Base-by-base conservation (phyloP, 2,888 invertebrate species). In the Psococerastis gibbosa region DNA sequence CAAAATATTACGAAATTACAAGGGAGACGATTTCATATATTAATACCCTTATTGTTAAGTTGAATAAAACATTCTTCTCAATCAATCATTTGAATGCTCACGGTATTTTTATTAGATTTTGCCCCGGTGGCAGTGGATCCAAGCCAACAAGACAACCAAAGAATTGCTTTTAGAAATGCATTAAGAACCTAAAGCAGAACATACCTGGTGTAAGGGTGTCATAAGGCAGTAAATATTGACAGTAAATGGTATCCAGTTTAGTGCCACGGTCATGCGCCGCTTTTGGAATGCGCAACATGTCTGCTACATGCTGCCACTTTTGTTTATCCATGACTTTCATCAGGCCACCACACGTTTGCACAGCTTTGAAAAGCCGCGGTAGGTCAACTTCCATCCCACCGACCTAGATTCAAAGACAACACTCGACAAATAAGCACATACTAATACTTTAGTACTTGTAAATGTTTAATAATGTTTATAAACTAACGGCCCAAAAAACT, bases 371-470 rank as follows among this genome's bases (percentile, higher is more conserved):
- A 4, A 94, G 63, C 41, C 82, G 75, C 0, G 87, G 82, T 2
- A 94, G 63, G 59, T 94, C 88, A 0, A 92, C 70, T 65, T 94
- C 92, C 65, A 91, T 76, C 3, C 91, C 88, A 22, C 89, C 88
- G 51, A 91, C 75, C 80, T 78, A 53, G 44, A 63, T 57, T 45
- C 49, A 45, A 49, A 48, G n/a, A n/a, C n/a, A n/a, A 17, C 43
- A 31, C 32, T 11, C 13, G 20, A 43, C 16, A 22, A 43, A 45
- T 9, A n/a, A 27, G 8, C 8, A 33, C 5, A 42, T 18, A 44
- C 16, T 15, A 4, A 22, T 9, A 31, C n/a, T 31, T n/a, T 11
- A n/a, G 31, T 31, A 31, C 31, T n/a, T 31, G n/a, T 31, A 11
- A 11, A 6, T 9, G 15, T 17, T 16, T 16, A 33, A 5, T 33